Evolutionary conservation across 1,140 invertebrate species (phyloP), one percentile per base, ranked within the genome.

Genomic region (Meloidogyne exigua): DNA sequence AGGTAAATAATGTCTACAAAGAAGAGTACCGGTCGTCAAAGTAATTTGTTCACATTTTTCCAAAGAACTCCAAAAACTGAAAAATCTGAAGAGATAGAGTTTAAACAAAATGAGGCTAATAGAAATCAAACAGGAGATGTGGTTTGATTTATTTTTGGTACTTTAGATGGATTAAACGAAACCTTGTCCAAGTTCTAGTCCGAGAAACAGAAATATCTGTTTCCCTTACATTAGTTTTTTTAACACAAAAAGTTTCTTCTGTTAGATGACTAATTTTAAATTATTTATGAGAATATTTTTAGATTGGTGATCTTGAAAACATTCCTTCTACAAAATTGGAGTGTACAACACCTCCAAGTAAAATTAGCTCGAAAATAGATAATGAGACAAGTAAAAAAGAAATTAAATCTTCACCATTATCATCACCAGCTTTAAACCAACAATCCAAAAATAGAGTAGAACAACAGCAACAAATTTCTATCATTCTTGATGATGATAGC

Each of bases 21-120:
- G 32, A 75, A 72, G 18, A 21, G 9, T 18, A 42, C 0, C 23
- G 73, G 49, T 68, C 76, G 76, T 15, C 76, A 76, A 78, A 76
- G 76, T 65, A 76, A 76, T 76, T 64, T 79, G n/a, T 78, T 76
- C 32, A 18, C 75, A n/a, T 76, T 76, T 36, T 76, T 76, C 18
- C 25, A 76, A 62, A 25, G 62, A 21, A 75, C 42, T 25, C 72
- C 72, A 70, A 75, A 75, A 36, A 26, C 26, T 42, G 63, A 42
- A 36, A n/a, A 28, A 23, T 36, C 28, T 18, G 49, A n/a, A 39
- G 25, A 15, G 0, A 39, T 42, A 21, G 18, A 21, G 0, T 25
- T 25, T 9, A 15, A 75, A 5, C 15, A 23, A 26, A 42, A 26
- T 10, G 68, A 23, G 4, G 3, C 23, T 9, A 0, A 9, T 69